A percentile compares a stretch with the other conserved stretches of the same genome.
phyloP scores from a whole-genome alignment of 2,113 vertebrate species.

The Oostethus manadensis region DNA sequence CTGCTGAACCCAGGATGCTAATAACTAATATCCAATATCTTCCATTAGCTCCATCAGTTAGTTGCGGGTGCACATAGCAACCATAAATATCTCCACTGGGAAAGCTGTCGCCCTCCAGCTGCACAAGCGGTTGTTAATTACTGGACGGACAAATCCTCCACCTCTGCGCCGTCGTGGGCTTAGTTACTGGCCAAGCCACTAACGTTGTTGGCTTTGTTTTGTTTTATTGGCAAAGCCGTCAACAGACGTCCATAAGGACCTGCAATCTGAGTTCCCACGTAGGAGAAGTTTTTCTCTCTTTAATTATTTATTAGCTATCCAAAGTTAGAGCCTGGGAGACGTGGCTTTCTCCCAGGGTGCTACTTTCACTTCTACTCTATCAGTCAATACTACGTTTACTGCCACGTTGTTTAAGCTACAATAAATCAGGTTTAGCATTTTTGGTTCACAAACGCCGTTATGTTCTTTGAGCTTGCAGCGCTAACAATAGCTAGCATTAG shows the following conservation, averaged over 20 bases:
- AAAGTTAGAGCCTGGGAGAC: neutral
- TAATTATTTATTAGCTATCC: neutral
- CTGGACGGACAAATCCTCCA: neutral
- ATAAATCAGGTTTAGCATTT: neutral
- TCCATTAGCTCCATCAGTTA: neutral
- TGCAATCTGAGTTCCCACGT: too few relatives aligned
- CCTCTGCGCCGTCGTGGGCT: neutral
- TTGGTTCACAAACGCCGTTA: too few relatives aligned
- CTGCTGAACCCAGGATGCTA: too few relatives aligned
- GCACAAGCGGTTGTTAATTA: neutral
- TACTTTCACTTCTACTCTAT: neutral
- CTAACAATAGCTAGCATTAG: too few relatives aligned
- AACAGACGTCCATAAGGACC: neutral
- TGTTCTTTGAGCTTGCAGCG: too few relatives aligned
- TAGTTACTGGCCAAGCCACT: neutral
- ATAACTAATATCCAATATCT: neutral
- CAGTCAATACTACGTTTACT: neutral
- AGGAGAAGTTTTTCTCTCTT: neutral
- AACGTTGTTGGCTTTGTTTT: slow-evolving; percentile 1
- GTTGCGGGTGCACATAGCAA: neutral
- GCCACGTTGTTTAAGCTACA: neutral
- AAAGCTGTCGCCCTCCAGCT: neutral
- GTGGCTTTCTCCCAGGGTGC: neutral
- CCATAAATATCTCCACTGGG: neutral
- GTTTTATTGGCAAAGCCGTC: slow-evolving; percentile 1